Evolutionary conservation across 35 echinoderm and acorn worm genomes (phyloP), one percentile per base, ranked within the genome.

Genomic region (Chiridota heheva): DNA sequence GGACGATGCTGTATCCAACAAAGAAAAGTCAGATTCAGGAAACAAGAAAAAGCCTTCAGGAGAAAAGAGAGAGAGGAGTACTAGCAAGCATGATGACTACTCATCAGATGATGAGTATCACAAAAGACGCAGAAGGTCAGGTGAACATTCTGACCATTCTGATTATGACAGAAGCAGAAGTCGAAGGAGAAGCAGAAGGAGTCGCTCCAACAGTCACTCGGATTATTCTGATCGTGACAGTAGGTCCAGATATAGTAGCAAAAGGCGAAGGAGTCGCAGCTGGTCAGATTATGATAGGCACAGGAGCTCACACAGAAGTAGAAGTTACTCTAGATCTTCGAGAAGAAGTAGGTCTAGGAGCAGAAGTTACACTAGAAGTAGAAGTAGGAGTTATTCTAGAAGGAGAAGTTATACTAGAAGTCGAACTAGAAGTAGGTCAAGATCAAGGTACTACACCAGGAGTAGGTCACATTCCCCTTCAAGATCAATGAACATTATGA

Each of bases 121-220:
- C 40, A 85, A 66, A 47, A 86, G 82, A n/a, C 69, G 66, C 44
- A 81, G 69, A 57, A 89, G 82, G 76, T 70, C 63, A 25, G 88
- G 80, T 78, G 90, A 93, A 40, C 69, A 93, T 73, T 88, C 85
- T 51, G 87, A 80, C 77, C 81, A 93, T 69, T 86, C 81, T 41
- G 90, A 88, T 72, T 82, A 89, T 62, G 63, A 89, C 25, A 81
- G 77, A 53, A 61, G 81, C n/a, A 72, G 90, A 6, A 93, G 90
- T 29, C 74, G 83, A 48, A 53, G 63, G 38, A 60, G 83, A 15
- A 86, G 72, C 35, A 59, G 69, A 13, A 55, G 44, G 20, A 89
- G 86, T 32, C 40, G 86, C 36, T 58, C 65, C 17, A 59, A 80
- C 7, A 76, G 87, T 28, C 82, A 40, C 58, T 59, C 76, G 46